Evolutionary conservation across 2,113 vertebrate species (phyloP).

Genomic region (Marcusenius ussheri): DNA sequence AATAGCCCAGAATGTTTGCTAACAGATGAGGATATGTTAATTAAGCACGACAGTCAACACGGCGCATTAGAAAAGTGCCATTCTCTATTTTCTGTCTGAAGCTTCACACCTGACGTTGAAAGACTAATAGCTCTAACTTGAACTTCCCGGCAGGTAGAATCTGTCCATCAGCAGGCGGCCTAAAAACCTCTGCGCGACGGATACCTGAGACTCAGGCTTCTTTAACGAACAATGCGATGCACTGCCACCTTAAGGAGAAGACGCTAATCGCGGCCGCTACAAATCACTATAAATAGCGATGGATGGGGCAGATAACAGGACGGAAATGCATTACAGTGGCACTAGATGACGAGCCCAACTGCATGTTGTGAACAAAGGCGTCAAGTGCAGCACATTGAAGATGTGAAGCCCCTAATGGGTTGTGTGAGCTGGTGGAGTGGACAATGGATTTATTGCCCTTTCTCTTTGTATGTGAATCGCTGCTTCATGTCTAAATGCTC

Average conservation of each 20-base stretch:
- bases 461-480: not conserved
- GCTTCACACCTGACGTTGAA: slow-evolving; percentile 37
- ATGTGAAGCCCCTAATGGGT: not conserved
- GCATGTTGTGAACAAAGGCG: not conserved
- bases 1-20: slow-evolving; percentile 32
- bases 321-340: not conserved
- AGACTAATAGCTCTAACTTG: slow-evolving; percentile 46
- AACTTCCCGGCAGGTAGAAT: slow-evolving; percentile 45
- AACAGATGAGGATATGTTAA: slow-evolving; percentile 38
- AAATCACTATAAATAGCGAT: not conserved
- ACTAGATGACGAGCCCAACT: not conserved
- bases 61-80: slow-evolving; percentile 30
- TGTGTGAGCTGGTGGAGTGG: not conserved
- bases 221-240: slow-evolving; percentile 8
- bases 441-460: not conserved
- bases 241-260: not conserved
- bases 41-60: slow-evolving; percentile 39
- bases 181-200: slow-evolving; percentile 37
- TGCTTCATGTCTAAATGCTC: slow-evolving; percentile 6
- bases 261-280: not conserved
- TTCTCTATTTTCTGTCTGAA: slow-evolving; percentile 26
- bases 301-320: not conserved
- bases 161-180: slow-evolving; percentile 41
- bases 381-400: not conserved
- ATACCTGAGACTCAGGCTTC: slow-evolving; percentile 40